Percentiles rank a stretch among this genome's conserved stretches.
Evolutionary conservation across 2,113 vertebrate genomes (phyloP).

Genomic region (Pseudorasbora parva): DNA sequence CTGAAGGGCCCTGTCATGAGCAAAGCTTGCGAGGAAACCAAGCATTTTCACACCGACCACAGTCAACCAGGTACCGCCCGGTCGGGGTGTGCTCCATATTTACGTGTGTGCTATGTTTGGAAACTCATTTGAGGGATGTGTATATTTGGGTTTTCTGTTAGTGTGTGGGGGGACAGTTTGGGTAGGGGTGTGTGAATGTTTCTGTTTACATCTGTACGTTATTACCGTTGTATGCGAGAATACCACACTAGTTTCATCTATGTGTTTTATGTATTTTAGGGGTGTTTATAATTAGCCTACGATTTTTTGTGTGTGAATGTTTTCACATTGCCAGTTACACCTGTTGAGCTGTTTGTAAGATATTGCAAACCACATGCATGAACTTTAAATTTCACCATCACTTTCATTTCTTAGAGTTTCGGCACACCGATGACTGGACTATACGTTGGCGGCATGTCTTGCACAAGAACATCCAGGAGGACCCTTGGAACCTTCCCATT

Average conservation of each 20-base stretch:
- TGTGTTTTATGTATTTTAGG: constrained; percentile 39
- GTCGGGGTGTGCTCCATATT: not conserved
- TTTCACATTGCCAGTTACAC: not conserved
- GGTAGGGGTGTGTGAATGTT: constrained; percentile 2
- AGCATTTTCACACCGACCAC: constrained; percentile 93
- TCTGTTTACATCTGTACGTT: constrained; percentile 22
- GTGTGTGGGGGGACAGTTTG: constrained; percentile 5
- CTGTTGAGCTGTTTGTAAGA: not conserved
- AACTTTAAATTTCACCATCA: constrained; percentile 22
- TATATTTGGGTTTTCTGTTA: constrained; percentile 35
- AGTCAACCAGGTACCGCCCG: constrained; percentile 85
- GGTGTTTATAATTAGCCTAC: constrained; percentile 41
- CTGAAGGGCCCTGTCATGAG: constrained; percentile 91
- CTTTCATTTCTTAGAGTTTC: constrained; percentile 81
- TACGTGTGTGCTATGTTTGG: constrained; percentile 37
- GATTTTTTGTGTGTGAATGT: not conserved
- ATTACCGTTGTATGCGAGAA: not conserved
- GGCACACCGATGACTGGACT: constrained; percentile 91
- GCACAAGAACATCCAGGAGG: constrained; percentile 95
- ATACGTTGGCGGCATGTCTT: constrained; percentile 85
- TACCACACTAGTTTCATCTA: not conserved
- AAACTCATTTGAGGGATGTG: constrained; percentile 39
- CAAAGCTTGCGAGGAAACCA: constrained; percentile 95
- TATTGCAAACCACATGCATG: not conserved
- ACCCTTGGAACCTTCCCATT: constrained; percentile 95